These are phyloP conservation scores for Sparus aurata DNA, from an alignment of 2,797 vertebrate species.

Conservation along the genomic window DNA sequence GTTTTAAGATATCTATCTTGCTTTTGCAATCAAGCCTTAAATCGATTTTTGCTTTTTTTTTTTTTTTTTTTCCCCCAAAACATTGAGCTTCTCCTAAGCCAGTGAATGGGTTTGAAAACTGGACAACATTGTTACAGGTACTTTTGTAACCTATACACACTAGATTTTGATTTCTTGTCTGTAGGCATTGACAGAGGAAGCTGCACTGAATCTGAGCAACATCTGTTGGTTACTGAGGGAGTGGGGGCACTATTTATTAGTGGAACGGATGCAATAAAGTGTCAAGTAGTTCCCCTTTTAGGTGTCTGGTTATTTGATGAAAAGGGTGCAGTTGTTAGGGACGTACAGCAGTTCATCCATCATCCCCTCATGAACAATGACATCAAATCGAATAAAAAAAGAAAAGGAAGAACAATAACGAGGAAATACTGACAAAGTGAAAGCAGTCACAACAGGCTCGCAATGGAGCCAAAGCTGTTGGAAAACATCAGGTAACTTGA, in stretches of 20 bases:
- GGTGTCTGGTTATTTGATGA: slow-evolving; percentile 41
- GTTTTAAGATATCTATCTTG: slow-evolving; percentile 54
- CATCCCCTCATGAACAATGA: too few species aligned
- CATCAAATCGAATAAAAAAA: too few species aligned
- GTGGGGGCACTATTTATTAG: slow-evolving; percentile 55
- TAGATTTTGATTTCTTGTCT: slow-evolving; percentile 34
- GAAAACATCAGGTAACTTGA: too few species aligned
- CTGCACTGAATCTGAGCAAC: slow-evolving; percentile 45
- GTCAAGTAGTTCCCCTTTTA: slow-evolving; percentile 46
- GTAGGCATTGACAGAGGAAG: slow-evolving; percentile 26
- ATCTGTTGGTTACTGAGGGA: slow-evolving; percentile 48
- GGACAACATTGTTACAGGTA: slow-evolving; percentile 52
- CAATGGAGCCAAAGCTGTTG: too few species aligned
- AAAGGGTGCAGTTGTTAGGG: neutral
- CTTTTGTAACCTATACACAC: slow-evolving; percentile 37
- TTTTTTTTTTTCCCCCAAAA: neutral
- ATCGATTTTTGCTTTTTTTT: slow-evolving; percentile 9
- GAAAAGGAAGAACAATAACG: too few species aligned
- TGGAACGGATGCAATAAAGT: slow-evolving; percentile 79
- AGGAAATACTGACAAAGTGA: too few species aligned
- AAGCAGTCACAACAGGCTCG: too few species aligned
- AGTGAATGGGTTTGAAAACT: slow-evolving; percentile 54
- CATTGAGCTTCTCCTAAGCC: slow-evolving; percentile 47
- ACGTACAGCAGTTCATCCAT: neutral
- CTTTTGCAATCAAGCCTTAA: slow-evolving; percentile 71